Base-by-base conservation (phyloP, 2,888 invertebrate species). In the Electrophaes corylata region DNA sequence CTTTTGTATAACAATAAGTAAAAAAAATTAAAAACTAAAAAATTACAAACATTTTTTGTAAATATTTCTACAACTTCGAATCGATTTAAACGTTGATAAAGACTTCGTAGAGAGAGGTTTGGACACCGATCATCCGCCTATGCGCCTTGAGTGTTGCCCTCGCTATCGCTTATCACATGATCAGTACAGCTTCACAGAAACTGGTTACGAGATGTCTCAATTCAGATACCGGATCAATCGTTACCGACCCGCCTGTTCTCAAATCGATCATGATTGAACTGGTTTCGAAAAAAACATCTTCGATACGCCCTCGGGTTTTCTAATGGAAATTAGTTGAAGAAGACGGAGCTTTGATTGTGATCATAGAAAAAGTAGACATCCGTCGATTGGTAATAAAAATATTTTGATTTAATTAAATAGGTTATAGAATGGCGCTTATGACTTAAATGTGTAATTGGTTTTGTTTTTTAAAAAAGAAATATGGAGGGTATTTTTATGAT, bases 191-290 rank as follows among this genome's bases (percentile, higher is more conserved):
- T 71, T 75, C 73, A 72, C 79, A 81, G 80, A 90, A n/a, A 89
- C 90, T 78, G 78, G 89, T 88, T 88, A 78, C 79, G 72, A 86
- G 90, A 91, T 91, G 91, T 89, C 91, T 91, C 90, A 91, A 91
- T 91, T 84, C 83, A 81, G 81, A 83, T 81, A 82, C 83, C 79
- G 83, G 88, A 88, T 89, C 88, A 89, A 88, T 90, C 85, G 88
- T 76, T 78, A 81, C 85, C 83, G 86, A 80, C 87, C 78, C 81
- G 75, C 79, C 67, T 74, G 76, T 84, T 88, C 87, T 88, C 88
- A 83, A 84, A 84, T 83, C 85, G 81, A 80, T 83, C 83, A 81
- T 82, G 79, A 82, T 82, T 80, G 81, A 77, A 88, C 90, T 77
- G 85, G 88, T 88, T 88, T 70, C 26, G 79, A 83, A 83, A 78